Percentiles rank a stretch among this genome's conserved stretches.
phyloP scores from a whole-genome alignment of 2,797 vertebrate genomes.

The Sebastes paucispinis region DNA sequence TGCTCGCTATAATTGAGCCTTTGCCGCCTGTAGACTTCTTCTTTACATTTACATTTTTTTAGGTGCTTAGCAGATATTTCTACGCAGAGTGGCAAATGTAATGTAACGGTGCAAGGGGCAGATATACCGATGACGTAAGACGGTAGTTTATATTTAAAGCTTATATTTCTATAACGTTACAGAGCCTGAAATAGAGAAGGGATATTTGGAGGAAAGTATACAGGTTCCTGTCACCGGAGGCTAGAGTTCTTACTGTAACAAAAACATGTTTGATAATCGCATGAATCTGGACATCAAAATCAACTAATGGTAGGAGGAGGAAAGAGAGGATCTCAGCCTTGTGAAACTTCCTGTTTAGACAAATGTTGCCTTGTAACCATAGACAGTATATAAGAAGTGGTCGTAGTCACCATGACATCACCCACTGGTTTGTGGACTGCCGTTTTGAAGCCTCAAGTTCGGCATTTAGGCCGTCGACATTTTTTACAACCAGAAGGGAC shows the following conservation, averaged over 20 bases:
- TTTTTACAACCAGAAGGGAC: too few relatives aligned
- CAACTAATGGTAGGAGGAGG: background rate
- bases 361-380: background rate
- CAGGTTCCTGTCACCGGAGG: background rate
- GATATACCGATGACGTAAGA: background rate
- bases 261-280: background rate
- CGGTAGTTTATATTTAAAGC: background rate
- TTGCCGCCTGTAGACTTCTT: background rate
- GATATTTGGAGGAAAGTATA: background rate
- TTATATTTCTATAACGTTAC: background rate
- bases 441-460: too few relatives aligned
- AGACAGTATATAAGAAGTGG: too few relatives aligned
- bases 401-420: accelerated
- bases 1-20: constrained; percentile 16
- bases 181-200: background rate
- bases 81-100: background rate
- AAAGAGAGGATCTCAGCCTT: background rate
- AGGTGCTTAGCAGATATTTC: background rate
- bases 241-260: background rate
- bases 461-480: too few relatives aligned
- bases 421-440: too few relatives aligned
- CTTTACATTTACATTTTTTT: constrained; percentile 9
- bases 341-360: background rate
- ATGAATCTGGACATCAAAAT: background rate
- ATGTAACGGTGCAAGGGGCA: background rate